Conservation (phyloP, 2,888 invertebrate species). For the Lasioglossum malachurum region DNA sequence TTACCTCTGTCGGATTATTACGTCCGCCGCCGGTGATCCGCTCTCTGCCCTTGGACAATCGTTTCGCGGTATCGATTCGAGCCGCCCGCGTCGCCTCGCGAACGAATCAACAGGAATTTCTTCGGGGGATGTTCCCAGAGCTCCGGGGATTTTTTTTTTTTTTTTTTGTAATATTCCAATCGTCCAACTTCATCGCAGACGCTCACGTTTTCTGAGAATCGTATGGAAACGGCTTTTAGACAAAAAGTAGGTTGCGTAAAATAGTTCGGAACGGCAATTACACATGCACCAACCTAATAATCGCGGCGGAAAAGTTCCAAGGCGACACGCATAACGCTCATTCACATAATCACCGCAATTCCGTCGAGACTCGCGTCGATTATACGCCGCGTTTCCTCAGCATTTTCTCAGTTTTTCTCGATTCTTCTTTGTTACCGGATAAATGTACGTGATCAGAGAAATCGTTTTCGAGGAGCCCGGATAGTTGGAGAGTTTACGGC, state of each 20-base stretch:
- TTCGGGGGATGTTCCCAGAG: not conserved
- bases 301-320: not conserved
- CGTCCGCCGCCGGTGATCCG: not conserved
- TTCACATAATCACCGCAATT: not conserved
- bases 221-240: not conserved
- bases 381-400: not conserved
- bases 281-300: not conserved
- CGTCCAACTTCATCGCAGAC: not conserved
- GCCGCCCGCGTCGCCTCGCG: not conserved
- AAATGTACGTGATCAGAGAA: not conserved
- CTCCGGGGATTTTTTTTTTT: not conserved
- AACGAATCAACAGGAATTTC: not conserved
- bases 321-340: not conserved
- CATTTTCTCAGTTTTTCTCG: not conserved
- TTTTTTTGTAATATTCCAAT: not conserved
- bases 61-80: not conserved
- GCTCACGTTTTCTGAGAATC: not conserved
- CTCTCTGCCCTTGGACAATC: not conserved
- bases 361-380: not conserved
- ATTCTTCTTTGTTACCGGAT: not conserved
- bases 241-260: not conserved
- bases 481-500: not conserved
- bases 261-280: not conserved
- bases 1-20: not conserved
- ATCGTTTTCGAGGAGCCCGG: not conserved